phyloP scores from a whole-genome alignment of 2,888 invertebrate genomes.

The Slavum lentiscoides region DNA sequence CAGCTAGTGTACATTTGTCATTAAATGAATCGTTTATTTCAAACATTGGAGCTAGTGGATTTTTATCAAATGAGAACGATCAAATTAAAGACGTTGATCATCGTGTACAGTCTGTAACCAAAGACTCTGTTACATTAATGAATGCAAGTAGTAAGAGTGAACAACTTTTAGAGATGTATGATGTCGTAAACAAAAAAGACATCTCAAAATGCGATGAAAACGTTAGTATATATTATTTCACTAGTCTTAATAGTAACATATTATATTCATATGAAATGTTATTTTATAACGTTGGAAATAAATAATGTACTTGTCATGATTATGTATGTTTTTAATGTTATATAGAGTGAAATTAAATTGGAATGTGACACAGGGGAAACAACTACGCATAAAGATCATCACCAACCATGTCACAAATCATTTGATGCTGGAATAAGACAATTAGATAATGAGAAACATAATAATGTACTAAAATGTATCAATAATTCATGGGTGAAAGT shows the following conservation, averaged over 20 bases:
- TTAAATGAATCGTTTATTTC: background rate
- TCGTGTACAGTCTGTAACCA: background rate
- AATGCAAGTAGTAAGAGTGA: slow-evolving; percentile 17
- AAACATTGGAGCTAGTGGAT: background rate
- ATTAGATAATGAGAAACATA: background rate
- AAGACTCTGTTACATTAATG: background rate
- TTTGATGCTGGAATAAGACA: background rate
- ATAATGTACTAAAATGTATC: background rate
- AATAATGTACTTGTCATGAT: background rate
- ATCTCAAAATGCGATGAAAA: background rate
- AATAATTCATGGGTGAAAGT: slow-evolving; percentile 25
- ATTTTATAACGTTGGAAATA: background rate
- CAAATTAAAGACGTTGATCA: background rate
- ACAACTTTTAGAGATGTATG: slow-evolving; percentile 21
- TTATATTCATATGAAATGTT: background rate
- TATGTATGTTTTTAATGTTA: background rate
- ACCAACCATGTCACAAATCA: background rate
- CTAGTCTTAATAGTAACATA: background rate
- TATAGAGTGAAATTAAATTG: slow-evolving; percentile 15
- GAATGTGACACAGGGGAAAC: background rate
- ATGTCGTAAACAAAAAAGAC: background rate
- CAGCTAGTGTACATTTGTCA: slow-evolving; percentile 14
- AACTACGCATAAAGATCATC: background rate
- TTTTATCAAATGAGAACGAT: background rate
- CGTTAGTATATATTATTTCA: slow-evolving; percentile 18